phyloP scores from a whole-genome alignment of 2,888 invertebrate species.

The Physocephala rufipes region DNA sequence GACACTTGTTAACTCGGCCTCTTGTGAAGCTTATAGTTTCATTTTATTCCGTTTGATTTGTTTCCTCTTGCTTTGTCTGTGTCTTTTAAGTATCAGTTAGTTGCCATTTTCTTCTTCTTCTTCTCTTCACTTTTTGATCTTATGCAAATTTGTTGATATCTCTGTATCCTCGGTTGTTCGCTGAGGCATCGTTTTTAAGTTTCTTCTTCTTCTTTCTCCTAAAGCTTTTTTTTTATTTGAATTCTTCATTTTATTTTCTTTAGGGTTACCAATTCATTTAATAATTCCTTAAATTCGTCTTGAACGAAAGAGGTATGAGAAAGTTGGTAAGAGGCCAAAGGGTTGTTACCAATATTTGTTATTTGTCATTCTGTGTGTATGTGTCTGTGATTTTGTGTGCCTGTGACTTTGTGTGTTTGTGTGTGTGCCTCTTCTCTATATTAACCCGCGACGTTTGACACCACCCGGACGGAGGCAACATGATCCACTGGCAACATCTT shows the following conservation, averaged over 20 bases:
- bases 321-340: no score
- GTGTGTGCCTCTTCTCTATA: slow-evolving; percentile 1
- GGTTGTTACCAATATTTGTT: no score
- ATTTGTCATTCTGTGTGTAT: neutral
- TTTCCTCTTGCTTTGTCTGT: neutral
- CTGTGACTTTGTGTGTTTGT: neutral
- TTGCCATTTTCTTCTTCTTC: neutral
- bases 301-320: no score
- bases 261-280: no score
- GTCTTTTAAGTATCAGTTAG: no score
- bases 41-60: neutral
- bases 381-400: neutral
- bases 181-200: slow-evolving; percentile 27
- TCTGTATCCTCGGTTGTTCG: slow-evolving; percentile 3
- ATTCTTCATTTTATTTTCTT: no score
- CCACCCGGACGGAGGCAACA: slow-evolving; percentile 21
- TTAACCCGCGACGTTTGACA: slow-evolving; percentile 25
- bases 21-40: slow-evolving; percentile 23
- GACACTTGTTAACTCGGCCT: slow-evolving; percentile 58
- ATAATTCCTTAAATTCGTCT: no score
- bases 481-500: neutral
- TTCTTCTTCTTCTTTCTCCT: neutral
- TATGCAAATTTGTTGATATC: slow-evolving; percentile 48
- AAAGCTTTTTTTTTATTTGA: neutral
- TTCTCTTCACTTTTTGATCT: slow-evolving; percentile 40